Percentiles rank a stretch among this genome's conserved stretches.
These are phyloP conservation scores for Eueides isabella DNA, from an alignment of 1,140 invertebrate genomes.

Conservation along the genomic window DNA sequence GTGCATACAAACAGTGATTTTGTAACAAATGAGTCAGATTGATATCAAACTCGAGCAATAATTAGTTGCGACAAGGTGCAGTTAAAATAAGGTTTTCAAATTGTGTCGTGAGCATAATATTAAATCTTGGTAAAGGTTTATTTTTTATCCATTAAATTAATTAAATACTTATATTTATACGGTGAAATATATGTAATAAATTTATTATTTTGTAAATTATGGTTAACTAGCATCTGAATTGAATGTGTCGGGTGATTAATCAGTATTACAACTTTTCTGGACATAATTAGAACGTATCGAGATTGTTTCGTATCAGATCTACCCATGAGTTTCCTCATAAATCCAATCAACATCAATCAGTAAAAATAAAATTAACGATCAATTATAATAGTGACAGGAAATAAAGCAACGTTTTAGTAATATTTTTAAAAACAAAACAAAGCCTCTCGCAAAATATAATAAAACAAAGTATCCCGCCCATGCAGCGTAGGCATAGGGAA, in stretches of 20 bases:
- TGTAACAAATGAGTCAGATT: constrained; percentile 21
- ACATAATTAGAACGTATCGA: background rate
- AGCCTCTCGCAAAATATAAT: no score
- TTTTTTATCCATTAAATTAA: background rate
- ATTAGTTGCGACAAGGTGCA: constrained; percentile 16
- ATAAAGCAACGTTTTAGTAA: no score
- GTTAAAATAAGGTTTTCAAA: constrained; percentile 7
- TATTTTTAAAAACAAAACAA: no score
- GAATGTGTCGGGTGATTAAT: background rate
- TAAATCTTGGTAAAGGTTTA: background rate
- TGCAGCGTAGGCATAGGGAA: no score
- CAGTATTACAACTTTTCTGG: background rate
- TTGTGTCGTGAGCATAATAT: background rate
- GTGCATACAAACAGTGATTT: constrained; percentile 19
- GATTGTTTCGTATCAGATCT: background rate
- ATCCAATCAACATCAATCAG: no score
- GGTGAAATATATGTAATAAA: background rate
- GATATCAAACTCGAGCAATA: constrained; percentile 28
- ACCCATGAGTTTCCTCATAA: no score
- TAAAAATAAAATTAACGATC: no score
- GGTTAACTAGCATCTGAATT: background rate
- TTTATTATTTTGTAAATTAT: background rate
- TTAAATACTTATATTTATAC: background rate
- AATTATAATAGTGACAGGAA: no score
- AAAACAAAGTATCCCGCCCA: no score